A percentile compares a stretch with the other conserved stretches of the same genome.
phyloP scores from a whole-genome alignment of 2,113 vertebrate species.

The Anser brachyrhynchus region DNA sequence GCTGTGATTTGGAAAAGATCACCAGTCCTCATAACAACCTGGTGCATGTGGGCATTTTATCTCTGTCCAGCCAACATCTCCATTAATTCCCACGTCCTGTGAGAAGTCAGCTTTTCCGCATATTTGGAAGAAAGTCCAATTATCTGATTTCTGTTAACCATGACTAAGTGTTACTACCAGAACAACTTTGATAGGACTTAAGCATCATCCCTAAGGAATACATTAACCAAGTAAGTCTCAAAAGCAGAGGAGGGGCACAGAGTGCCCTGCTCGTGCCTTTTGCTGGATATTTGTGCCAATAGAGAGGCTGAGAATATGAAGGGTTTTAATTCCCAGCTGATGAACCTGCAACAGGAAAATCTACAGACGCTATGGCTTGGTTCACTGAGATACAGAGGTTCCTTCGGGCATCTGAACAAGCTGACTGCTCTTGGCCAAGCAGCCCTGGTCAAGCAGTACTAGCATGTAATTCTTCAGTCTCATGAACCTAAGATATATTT shows the following conservation, averaged over 20 bases:
- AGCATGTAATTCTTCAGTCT: not conserved
- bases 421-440: not conserved
- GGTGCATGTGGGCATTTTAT: constrained; percentile 34
- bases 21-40: not conserved
- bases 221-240: not conserved
- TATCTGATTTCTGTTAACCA: not conserved
- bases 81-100: not conserved
- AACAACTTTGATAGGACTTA: not conserved
- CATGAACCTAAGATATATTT: not conserved
- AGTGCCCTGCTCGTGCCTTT: not conserved
- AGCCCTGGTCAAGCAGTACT: not conserved
- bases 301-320: not conserved
- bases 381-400: not conserved
- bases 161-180: not conserved
- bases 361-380: not conserved
- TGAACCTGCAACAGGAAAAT: not conserved
- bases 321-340: not conserved
- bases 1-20: not conserved
- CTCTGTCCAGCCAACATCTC: not conserved
- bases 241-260: not conserved
- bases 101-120: constrained; percentile 7
- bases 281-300: not conserved
- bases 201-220: not conserved
- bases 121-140: constrained; percentile 11
- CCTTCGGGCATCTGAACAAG: not conserved